Evolutionary conservation across 2,797 vertebrate genomes (phyloP).

Genomic region (Sternarchorhynchus goeldii): DNA sequence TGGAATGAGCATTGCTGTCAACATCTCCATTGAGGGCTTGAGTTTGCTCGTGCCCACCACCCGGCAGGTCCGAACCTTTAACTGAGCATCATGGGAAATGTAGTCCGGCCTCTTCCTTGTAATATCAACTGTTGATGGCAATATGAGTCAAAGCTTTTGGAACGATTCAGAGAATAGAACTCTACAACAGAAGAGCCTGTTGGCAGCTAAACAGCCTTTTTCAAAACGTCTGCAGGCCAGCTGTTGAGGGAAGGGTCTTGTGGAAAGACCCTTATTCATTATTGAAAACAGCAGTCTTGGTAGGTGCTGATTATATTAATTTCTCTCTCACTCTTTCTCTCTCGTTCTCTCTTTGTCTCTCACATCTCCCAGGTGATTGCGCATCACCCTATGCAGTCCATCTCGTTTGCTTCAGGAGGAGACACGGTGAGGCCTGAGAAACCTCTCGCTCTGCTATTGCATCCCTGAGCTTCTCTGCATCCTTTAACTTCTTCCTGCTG

Average conservation of each 20-base stretch:
- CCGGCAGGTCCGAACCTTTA: slow-evolving; percentile 78
- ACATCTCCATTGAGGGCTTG: slow-evolving; percentile 91
- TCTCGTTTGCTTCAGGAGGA: slow-evolving; percentile 96
- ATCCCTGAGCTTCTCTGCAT: slow-evolving; percentile 33
- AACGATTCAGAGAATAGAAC: background rate
- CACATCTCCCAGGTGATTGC: slow-evolving; percentile 83
- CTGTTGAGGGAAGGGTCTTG: background rate
- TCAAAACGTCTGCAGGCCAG: no score
- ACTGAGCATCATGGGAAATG: background rate
- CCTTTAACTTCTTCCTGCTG: slow-evolving; percentile 42
- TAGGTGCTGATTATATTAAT: slow-evolving; percentile 15
- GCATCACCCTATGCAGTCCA: slow-evolving; percentile 98
- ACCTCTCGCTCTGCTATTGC: slow-evolving; percentile 37
- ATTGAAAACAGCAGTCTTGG: background rate
- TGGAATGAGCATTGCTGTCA: slow-evolving; percentile 90
- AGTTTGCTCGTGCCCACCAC: slow-evolving; percentile 91
- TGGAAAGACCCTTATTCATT: background rate
- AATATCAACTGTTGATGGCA: no score
- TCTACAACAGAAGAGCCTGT: background rate
- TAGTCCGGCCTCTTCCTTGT: background rate
- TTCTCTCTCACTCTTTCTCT: background rate
- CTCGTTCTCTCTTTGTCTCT: background rate
- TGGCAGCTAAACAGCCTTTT: no score
- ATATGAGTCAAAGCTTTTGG: background rate
- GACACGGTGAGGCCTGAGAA: slow-evolving; percentile 83